Evolutionary conservation across 2,888 invertebrate species (phyloP).

Genomic region (Drosophila nigricruria): DNA sequence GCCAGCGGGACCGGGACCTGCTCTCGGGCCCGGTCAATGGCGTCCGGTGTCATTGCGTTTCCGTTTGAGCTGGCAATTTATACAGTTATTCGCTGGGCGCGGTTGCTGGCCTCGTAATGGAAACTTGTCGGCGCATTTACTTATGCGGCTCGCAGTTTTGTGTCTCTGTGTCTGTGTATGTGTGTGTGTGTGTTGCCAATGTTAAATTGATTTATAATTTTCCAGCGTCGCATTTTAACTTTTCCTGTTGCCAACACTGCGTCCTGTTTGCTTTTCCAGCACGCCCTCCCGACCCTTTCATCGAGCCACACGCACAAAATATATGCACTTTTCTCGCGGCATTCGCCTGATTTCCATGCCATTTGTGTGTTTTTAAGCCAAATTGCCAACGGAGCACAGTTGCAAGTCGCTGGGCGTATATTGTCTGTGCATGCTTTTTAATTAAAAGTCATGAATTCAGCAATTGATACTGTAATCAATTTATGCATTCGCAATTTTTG

Average conservation of each 20-base stretch:
- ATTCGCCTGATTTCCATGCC: slow-evolving; percentile 41
- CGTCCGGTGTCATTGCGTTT: slow-evolving; percentile 79
- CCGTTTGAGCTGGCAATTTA: slow-evolving; percentile 79
- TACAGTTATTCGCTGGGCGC: slow-evolving; percentile 63
- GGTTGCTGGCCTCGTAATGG: slow-evolving; percentile 44
- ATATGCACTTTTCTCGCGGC: slow-evolving; percentile 11
- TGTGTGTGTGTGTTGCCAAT: slow-evolving; percentile 43
- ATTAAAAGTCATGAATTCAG: slow-evolving; percentile 76
- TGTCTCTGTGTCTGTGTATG: neutral
- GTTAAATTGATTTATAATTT: slow-evolving; percentile 80
- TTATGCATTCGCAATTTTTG: slow-evolving; percentile 47
- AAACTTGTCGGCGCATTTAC: slow-evolving; percentile 73
- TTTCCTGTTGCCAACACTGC: slow-evolving; percentile 62
- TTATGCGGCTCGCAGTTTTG: slow-evolving; percentile 65
- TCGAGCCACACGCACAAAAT: slow-evolving; percentile 2
- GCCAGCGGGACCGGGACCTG: slow-evolving; percentile 22
- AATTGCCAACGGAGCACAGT: slow-evolving; percentile 56
- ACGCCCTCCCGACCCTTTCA: slow-evolving; percentile 16
- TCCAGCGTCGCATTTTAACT: slow-evolving; percentile 72
- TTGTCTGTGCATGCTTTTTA: slow-evolving; percentile 50
- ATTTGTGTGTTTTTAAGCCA: slow-evolving; percentile 51
- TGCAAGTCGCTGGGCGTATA: slow-evolving; percentile 37
- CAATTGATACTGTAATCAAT: slow-evolving; percentile 77
- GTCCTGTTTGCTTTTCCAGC: slow-evolving; percentile 56
- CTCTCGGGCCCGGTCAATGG: slow-evolving; percentile 67